phyloP scores from a whole-genome alignment of 2,888 invertebrate genomes.

The Scaptomyza caliginosa region DNA sequence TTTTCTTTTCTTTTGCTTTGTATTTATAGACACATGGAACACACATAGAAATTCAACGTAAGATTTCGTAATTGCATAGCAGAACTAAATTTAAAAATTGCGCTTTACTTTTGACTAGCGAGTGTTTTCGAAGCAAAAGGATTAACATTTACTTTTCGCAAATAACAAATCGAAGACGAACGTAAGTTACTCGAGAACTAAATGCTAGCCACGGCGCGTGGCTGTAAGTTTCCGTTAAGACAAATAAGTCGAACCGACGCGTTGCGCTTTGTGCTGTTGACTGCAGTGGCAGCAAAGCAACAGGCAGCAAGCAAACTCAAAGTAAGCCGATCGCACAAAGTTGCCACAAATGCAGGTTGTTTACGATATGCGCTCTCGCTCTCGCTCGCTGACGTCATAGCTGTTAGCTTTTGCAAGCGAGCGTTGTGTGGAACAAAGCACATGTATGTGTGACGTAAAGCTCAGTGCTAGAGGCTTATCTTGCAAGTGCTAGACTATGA shows the following conservation, averaged over 20 bases:
- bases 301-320: conserved; percentile 30
- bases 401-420: conserved; percentile 12
- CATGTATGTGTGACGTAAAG: conserved; percentile 26
- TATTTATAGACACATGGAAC: conserved; percentile 61
- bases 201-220: conserved; percentile 6
- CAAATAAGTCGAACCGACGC: conserved; percentile 63
- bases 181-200: conserved; percentile 17
- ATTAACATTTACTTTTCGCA: conserved; percentile 23
- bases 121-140: no score
- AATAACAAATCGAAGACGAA: conserved; percentile 6
- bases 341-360: conserved; percentile 9
- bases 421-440: not conserved
- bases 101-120: conserved; percentile 19
- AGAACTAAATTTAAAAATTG: conserved; percentile 19
- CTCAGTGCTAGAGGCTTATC: conserved; percentile 7
- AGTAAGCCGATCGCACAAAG: conserved; percentile 38
- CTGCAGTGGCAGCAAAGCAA: conserved; percentile 53
- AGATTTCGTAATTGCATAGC: conserved; percentile 70
- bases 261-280: conserved; percentile 74
- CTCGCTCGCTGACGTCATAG: conserved; percentile 31
- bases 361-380: not conserved
- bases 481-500: conserved; percentile 7
- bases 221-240: conserved; percentile 51
- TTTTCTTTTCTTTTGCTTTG: not conserved
- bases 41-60: conserved; percentile 46